A percentile compares a stretch with the other conserved stretches of the same genome.
phyloP scores from a whole-genome alignment of 2,113 vertebrate species.

The Toxostoma redivivum region DNA sequence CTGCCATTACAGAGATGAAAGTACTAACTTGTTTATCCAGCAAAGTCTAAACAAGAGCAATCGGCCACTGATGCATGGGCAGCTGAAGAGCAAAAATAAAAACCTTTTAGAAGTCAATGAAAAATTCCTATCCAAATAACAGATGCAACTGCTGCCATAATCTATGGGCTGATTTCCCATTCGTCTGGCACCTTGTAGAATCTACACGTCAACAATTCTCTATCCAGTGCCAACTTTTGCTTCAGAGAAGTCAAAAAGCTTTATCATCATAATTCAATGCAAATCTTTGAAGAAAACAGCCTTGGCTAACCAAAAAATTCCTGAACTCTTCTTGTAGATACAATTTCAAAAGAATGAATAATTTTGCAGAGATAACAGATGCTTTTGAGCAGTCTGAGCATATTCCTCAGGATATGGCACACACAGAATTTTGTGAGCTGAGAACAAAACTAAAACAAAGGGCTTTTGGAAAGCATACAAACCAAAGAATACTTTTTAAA shows the following conservation, averaged over 20 bases:
- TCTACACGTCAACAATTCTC: neutral
- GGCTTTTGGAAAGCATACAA: neutral
- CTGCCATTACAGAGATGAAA: neutral
- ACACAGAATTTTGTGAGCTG: neutral
- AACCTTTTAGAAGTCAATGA: neutral
- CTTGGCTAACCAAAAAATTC: neutral
- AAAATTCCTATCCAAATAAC: neutral
- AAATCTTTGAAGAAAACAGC: neutral
- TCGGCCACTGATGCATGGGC: neutral
- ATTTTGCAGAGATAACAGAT: neutral
- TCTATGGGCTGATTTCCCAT: neutral
- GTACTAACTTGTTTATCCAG: neutral
- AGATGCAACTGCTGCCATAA: neutral
- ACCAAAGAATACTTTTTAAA: neutral
- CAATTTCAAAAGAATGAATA: slow-evolving; percentile 1
- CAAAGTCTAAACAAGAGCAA: neutral
- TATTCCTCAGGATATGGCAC: neutral
- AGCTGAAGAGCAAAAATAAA: neutral
- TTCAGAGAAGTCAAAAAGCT: neutral
- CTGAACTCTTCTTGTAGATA: neutral
- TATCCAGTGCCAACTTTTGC: neutral
- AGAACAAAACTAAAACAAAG: neutral
- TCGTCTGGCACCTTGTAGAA: neutral
- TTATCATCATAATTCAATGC: neutral
- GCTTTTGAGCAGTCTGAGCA: neutral